Base-by-base conservation (phyloP, 2,113 vertebrate genomes). In the Dicentrarchus labrax region DNA sequence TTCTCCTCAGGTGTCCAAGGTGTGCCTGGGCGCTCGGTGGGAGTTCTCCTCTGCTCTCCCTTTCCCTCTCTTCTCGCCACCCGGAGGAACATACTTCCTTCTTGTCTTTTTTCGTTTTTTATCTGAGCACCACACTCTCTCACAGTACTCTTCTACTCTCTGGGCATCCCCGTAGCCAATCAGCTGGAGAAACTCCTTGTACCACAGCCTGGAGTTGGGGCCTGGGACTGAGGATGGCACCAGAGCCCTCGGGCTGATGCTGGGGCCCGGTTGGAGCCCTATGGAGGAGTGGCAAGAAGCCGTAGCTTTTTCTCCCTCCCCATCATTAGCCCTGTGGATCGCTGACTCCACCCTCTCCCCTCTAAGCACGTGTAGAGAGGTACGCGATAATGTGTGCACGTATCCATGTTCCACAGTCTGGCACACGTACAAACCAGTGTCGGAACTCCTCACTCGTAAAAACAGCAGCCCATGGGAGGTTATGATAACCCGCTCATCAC, bases 121-220 rank as follows among this genome's bases (percentile, higher is more conserved):
- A 51, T 98, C 97, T 0, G 96, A 95, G 86, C 98, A 99, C 98
- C 98, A 99, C 39, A 99, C 96, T 91, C 96, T 97, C 93, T 99
- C 97, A 66, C 98, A 99, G 89, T 99, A 99, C 89, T 99, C 97
- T 73, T 99, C 98, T 39, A 99, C 97, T 50, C 95, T 94, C 88
- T 98, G 97, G 87, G 99, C 97, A 86, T 98, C 97, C 84, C 96
- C 97, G 11, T 99, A 98, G 70, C 98, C 98, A 76, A 99, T 97
- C 41, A 99, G 89, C 91, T 99, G 98, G 76, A 99, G 95, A 86
- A 99, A 98, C 70, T 99, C 98, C 78, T 99, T 99, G 89, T 99
- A 99, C 98, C 98, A 99, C 2, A 96, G 94, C 83, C 93, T 96
- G 61, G 93, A 93, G 8, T 89, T 94, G 86, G 66, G 96, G 24